Evolutionary conservation across 2,797 vertebrate species (phyloP).

Genomic region (Allobates femoralis): DNA sequence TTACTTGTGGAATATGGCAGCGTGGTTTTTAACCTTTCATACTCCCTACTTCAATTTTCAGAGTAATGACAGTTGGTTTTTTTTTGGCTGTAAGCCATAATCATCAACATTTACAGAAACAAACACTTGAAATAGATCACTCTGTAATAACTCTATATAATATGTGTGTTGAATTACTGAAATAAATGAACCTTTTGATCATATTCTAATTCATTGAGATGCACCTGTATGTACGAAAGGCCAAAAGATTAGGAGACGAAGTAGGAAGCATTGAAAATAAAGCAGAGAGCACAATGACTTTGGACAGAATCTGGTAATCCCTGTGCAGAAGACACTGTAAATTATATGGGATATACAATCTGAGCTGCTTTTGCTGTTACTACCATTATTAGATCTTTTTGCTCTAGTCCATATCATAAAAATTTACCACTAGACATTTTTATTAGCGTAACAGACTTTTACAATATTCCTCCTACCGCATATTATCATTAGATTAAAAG

Average conservation of each 20-base stretch:
- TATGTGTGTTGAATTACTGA: too few species aligned
- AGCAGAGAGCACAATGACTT: not conserved
- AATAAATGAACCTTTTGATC: too few species aligned
- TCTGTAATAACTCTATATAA: too few species aligned
- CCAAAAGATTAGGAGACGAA: not conserved
- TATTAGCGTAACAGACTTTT: conserved; percentile 14
- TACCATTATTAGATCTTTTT: not conserved
- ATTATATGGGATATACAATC: not conserved
- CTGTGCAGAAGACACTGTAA: not conserved
- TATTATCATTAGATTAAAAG: conserved; percentile 19
- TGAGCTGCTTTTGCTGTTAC: not conserved
- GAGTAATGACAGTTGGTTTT: too few species aligned
- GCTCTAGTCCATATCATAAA: not conserved
- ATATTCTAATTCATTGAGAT: too few species aligned
- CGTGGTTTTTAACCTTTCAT: too few species aligned
- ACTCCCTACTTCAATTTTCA: too few species aligned
- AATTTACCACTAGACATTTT: not conserved
- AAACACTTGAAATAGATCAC: too few species aligned
- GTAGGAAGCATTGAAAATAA: not conserved
- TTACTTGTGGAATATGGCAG: too few species aligned
- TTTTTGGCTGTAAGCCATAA: too few species aligned
- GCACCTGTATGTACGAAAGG: too few species aligned
- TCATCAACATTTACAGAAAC: too few species aligned
- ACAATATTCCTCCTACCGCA: conserved; percentile 12
- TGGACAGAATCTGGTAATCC: not conserved